Evolutionary conservation across 2,797 vertebrate genomes (phyloP).

Genomic region (Rhyacichthys aspro): DNA sequence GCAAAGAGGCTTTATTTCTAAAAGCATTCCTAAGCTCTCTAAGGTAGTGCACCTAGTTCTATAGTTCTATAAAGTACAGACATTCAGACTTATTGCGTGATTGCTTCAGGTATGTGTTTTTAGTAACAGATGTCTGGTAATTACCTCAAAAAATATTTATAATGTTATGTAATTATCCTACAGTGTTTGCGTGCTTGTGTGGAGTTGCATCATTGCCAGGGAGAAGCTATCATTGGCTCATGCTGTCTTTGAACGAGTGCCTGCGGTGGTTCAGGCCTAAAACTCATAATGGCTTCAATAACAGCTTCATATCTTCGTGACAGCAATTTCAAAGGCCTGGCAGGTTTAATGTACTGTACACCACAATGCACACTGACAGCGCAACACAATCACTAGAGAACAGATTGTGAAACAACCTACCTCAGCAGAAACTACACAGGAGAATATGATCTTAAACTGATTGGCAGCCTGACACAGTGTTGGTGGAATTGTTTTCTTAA

Average conservation of each 20-base stretch:
- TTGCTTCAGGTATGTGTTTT: neutral
- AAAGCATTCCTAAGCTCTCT: neutral
- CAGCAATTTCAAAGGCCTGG: slow-evolving; percentile 55
- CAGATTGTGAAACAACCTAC: slow-evolving; percentile 26
- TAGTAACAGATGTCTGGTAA: too few relatives aligned
- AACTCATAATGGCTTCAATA: slow-evolving; percentile 64
- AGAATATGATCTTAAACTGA: slow-evolving; percentile 2
- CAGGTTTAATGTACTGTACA: slow-evolving; percentile 51
- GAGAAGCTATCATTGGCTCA: slow-evolving; percentile 26
- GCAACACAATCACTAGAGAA: slow-evolving; percentile 29
- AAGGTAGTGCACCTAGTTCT: neutral
- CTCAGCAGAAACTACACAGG: slow-evolving; percentile 4
- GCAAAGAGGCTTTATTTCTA: too few relatives aligned
- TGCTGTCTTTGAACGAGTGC: slow-evolving; percentile 48
- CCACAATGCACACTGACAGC: slow-evolving; percentile 34
- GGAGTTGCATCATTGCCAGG: slow-evolving; percentile 16
- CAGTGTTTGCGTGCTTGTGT: neutral
- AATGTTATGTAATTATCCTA: neutral
- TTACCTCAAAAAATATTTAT: neutral
- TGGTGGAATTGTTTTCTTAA: slow-evolving; percentile 8
- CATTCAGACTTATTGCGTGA: neutral
- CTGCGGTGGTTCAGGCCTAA: slow-evolving; percentile 42
- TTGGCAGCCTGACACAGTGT: slow-evolving; percentile 7
- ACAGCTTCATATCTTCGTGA: slow-evolving; percentile 50
- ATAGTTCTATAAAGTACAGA: too few relatives aligned